Percentiles rank a stretch among this genome's conserved stretches.
phyloP scores from a whole-genome alignment of 2,797 vertebrate genomes.

The Sebastes diaconus region DNA sequence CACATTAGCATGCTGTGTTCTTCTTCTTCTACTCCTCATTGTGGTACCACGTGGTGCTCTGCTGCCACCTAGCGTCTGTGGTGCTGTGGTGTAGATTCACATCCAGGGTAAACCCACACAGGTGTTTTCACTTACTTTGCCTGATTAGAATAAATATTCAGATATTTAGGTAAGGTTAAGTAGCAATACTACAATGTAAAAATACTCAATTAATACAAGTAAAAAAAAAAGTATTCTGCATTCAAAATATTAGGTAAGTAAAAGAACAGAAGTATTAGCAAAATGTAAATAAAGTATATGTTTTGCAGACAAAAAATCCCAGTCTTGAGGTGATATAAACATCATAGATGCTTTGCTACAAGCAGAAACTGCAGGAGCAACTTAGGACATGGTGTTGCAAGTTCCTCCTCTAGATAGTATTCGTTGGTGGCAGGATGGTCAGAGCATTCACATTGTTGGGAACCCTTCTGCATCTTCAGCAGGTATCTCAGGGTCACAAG shows the following conservation, averaged over 20 bases:
- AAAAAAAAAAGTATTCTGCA: background rate
- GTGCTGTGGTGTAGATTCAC: too few relatives aligned
- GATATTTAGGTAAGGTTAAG: background rate
- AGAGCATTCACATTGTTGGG: too few relatives aligned
- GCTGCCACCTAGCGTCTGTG: conserved; percentile 31
- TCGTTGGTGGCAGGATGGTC: too few relatives aligned
- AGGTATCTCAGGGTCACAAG: too few relatives aligned
- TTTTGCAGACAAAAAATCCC: background rate
- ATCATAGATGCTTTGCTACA: too few relatives aligned
- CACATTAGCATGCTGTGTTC: background rate
- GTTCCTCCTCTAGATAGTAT: too few relatives aligned
- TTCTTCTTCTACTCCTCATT: background rate
- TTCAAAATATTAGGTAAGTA: background rate
- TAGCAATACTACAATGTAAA: background rate
- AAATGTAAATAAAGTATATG: background rate
- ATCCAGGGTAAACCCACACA: background rate
- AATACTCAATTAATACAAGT: background rate
- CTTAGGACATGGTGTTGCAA: too few relatives aligned
- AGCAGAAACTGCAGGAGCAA: too few relatives aligned
- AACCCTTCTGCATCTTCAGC: too few relatives aligned
- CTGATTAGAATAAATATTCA: background rate
- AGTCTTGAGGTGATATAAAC: too few relatives aligned
- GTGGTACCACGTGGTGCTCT: background rate
- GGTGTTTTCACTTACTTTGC: background rate
- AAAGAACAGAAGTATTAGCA: background rate